Evolutionary conservation across 1,140 invertebrate genomes (phyloP).

Genomic region (Wasmannia auropunctata): DNA sequence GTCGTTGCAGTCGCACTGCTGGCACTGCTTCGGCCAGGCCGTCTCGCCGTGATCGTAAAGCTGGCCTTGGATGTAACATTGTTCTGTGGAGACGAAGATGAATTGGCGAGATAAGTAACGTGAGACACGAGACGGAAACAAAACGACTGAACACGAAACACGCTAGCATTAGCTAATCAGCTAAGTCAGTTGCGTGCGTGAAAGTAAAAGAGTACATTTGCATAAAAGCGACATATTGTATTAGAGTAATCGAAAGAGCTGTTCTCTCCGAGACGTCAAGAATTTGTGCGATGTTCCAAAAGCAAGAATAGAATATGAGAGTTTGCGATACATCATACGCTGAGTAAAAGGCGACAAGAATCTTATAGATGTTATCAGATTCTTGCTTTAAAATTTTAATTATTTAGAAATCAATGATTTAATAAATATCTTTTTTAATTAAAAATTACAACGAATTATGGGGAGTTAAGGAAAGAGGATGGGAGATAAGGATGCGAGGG

Average conservation of each 20-base stretch:
- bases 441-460: neutral
- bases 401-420: neutral
- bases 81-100: slow-evolving; percentile 86
- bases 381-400: neutral
- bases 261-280: neutral
- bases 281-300: neutral
- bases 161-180: slow-evolving; percentile 22
- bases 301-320: neutral
- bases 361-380: neutral
- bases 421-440: neutral
- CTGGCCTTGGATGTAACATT: slow-evolving; percentile 91
- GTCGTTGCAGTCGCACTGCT: slow-evolving; percentile 92
- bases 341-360: neutral
- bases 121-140: slow-evolving; percentile 4
- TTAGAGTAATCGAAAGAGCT: slow-evolving; percentile 5
- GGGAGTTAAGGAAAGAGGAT: neutral
- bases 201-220: slow-evolving; percentile 7
- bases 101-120: slow-evolving; percentile 41
- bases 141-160: neutral
- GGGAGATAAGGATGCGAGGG: neutral
- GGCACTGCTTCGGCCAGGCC: slow-evolving; percentile 90
- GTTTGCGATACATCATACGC: neutral
- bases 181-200: slow-evolving; percentile 8
- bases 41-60: slow-evolving; percentile 94
- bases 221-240: neutral